These are phyloP conservation scores for Cecidostiba fungosa DNA, from an alignment of 2,888 invertebrate species.

Conservation along the genomic window DNA sequence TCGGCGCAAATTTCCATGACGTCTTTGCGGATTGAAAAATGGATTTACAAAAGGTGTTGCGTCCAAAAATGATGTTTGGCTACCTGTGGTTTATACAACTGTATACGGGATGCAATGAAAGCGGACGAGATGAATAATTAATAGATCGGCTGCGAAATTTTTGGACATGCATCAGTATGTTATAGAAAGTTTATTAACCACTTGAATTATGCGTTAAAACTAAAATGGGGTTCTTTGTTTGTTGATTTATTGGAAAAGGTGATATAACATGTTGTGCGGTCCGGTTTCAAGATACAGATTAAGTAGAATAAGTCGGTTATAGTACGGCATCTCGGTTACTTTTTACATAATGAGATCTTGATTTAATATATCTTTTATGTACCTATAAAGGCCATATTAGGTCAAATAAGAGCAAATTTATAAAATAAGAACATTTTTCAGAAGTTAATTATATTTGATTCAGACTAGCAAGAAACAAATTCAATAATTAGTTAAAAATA, in stretches of 20 bases:
- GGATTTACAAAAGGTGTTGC: conserved; percentile 26
- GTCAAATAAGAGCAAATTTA: neutral
- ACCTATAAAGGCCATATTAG: neutral
- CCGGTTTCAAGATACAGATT: neutral
- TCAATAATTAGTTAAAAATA: no score
- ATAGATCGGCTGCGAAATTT: neutral
- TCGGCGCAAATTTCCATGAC: conserved; percentile 37
- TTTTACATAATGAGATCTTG: neutral
- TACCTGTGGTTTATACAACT: neutral
- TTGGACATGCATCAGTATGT: neutral
- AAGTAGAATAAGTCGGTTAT: conserved; percentile 6
- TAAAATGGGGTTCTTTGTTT: neutral
- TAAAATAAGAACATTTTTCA: no score
- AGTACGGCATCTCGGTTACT: neutral
- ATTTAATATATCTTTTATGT: neutral
- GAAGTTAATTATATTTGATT: neutral
- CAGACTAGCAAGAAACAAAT: neutral
- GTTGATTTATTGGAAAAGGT: neutral
- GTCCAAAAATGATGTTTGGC: conserved; percentile 24
- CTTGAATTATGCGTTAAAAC: neutral
- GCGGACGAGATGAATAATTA: neutral
- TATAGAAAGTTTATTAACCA: neutral
- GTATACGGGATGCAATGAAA: neutral
- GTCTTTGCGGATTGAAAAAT: neutral
- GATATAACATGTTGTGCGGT: neutral